phyloP scores from a whole-genome alignment of 2,888 invertebrate species.

The Lasioglossum figueresi region DNA sequence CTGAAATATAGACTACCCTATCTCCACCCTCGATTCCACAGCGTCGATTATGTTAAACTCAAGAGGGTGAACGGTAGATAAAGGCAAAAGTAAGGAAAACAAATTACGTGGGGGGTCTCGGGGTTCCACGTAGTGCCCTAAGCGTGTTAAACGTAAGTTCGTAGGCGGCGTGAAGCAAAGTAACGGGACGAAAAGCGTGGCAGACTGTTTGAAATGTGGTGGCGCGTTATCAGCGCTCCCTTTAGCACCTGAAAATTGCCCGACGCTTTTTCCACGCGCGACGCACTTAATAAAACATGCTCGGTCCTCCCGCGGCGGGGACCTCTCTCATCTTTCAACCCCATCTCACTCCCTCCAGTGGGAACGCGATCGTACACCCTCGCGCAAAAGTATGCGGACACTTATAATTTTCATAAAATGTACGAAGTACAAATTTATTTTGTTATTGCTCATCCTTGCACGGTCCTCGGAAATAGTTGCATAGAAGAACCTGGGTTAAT shows the following conservation, averaged over 20 bases:
- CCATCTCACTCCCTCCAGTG: slow-evolving; percentile 53
- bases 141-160: slow-evolving; percentile 43
- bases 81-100: slow-evolving; percentile 17
- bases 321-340: slow-evolving; percentile 58
- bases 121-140: slow-evolving; percentile 4
- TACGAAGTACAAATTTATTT: neutral
- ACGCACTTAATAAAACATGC: slow-evolving; percentile 83
- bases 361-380: slow-evolving; percentile 27
- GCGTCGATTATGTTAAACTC: neutral
- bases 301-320: slow-evolving; percentile 70
- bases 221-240: slow-evolving; percentile 78
- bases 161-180: slow-evolving; percentile 49
- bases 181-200: slow-evolving; percentile 73
- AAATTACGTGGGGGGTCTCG: slow-evolving; percentile 13
- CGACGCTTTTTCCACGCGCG: slow-evolving; percentile 79
- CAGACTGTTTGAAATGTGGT: slow-evolving; percentile 75
- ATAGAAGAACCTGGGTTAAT: neutral
- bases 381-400: neutral
- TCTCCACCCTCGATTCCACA: neutral
- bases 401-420: neutral
- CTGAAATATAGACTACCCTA: neutral
- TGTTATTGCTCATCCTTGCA: neutral
- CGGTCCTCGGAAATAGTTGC: neutral
- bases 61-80: neutral
- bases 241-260: slow-evolving; percentile 83